Percentiles rank a stretch among this genome's conserved stretches.
Evolutionary conservation across 1,140 invertebrate species (phyloP).

Genomic region (Lethrus apterus): DNA sequence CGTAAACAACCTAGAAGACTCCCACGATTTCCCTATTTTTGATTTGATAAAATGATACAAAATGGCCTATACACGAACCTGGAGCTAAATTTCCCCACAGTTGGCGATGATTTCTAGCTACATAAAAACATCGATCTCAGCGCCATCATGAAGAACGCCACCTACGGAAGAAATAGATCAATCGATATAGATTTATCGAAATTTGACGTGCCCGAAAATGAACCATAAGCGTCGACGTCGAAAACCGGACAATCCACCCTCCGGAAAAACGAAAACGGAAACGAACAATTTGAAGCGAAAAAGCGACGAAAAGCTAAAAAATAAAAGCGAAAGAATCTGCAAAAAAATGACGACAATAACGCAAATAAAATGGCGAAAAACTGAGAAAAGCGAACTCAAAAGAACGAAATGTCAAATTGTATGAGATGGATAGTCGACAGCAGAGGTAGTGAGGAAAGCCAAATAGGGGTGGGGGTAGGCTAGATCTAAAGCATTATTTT

Average conservation of each 20-base stretch:
- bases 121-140: conserved; percentile 19
- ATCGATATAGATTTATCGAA: conserved; percentile 15
- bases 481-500: too few species aligned
- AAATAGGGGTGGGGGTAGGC: too few species aligned
- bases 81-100: conserved; percentile 31
- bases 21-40: conserved; percentile 34
- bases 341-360: background rate
- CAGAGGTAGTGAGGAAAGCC: too few species aligned
- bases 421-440: too few species aligned
- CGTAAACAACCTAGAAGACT: conserved; percentile 18
- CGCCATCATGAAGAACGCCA: conserved; percentile 5
- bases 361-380: too few species aligned
- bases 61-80: conserved; percentile 36
- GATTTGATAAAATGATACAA: conserved; percentile 38
- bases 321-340: conserved; percentile 6
- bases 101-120: conserved; percentile 30
- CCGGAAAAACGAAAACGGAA: background rate
- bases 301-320: conserved; percentile 4
- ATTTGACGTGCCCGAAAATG: conserved; percentile 6
- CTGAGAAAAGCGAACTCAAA: too few species aligned
- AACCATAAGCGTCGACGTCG: conserved; percentile 20
- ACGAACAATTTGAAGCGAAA: background rate
- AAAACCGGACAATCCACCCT: conserved; percentile 30
- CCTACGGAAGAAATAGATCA: background rate
- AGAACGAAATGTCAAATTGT: too few species aligned